Evolutionary conservation across 2,888 invertebrate species (phyloP), one percentile per base, ranked within the genome.

Genomic region (Hydriomena furcata): DNA sequence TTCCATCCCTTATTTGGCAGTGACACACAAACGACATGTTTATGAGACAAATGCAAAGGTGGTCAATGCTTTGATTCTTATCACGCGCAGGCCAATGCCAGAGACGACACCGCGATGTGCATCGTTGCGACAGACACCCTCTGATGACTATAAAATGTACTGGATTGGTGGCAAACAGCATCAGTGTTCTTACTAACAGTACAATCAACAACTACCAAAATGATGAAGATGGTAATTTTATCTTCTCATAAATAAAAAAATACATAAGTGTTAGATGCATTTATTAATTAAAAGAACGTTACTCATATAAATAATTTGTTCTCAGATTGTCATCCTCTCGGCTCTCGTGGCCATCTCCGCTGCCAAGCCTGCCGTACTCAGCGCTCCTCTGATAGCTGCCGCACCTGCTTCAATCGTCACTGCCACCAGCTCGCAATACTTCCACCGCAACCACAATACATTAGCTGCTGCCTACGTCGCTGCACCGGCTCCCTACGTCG

Each of bases 371-470:
- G 61, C 72, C 1, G 55, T 84, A 5, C 64, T 84, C 7, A 79
- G 79, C 52, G 79, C 81, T 2, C 82, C 82, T 0, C 41, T 82
- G 5, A 68, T 85, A 1, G 90, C 84, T 1, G 83, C 79, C 1
- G 77, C 83, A 0, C 86, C 89, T 0, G 84, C 87, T 1, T 88
- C 92, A 0, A 80, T 92, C 7, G 92, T 93, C 48, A 94, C 94
- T 0, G 93, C 94, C 2, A 91, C 91, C 66, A 94, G 94, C 79
- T 93, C 93, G 12, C 94, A 94, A 73, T 93, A 93, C 64, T 89
- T 93, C 75, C 92, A 94, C 46, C 91, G 93, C 60, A 92, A 92
- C 72, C 92, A 93, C 84, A 94, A 93, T 61, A 84, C 86, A 0
- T 55, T 87, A 0, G 90, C 83, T 32, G 84, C 78, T 7, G 44